phyloP scores from a whole-genome alignment of 2,113 vertebrate genomes.

The Catharus minimus region DNA sequence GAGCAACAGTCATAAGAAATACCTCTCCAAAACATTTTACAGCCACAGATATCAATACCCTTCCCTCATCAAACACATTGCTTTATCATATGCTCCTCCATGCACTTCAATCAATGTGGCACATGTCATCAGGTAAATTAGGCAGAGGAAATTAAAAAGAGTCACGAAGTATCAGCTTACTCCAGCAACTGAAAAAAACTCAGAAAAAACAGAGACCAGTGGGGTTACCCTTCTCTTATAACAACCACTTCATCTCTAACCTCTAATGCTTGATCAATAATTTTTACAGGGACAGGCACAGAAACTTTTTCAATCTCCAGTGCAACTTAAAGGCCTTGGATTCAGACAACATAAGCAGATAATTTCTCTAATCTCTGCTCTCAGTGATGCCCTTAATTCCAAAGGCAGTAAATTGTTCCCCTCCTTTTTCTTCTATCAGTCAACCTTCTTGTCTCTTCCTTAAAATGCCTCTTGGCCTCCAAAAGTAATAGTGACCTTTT shows the following conservation, averaged over 20 bases:
- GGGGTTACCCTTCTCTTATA: neutral
- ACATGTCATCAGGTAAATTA: neutral
- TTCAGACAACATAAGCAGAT: neutral
- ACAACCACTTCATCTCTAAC: neutral
- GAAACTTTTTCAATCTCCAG: neutral
- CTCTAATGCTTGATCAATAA: neutral
- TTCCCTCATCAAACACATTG: neutral
- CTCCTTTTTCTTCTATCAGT: neutral
- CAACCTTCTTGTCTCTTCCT: neutral
- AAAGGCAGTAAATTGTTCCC: neutral
- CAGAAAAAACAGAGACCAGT: neutral
- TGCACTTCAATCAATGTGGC: neutral
- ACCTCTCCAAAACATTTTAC: neutral
- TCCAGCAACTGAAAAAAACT: neutral
- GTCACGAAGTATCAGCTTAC: neutral
- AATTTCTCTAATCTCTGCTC: neutral
- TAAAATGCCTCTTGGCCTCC: neutral
- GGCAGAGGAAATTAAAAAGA: neutral
- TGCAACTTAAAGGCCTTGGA: neutral
- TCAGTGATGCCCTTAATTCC: neutral
- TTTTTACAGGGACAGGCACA: neutral
- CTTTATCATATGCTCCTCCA: neutral
- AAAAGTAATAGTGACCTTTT: neutral
- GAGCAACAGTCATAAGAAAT: neutral
- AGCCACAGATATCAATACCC: neutral